Conservation (phyloP, 2,113 vertebrate species). For the Antidorcas marsupialis region DNA sequence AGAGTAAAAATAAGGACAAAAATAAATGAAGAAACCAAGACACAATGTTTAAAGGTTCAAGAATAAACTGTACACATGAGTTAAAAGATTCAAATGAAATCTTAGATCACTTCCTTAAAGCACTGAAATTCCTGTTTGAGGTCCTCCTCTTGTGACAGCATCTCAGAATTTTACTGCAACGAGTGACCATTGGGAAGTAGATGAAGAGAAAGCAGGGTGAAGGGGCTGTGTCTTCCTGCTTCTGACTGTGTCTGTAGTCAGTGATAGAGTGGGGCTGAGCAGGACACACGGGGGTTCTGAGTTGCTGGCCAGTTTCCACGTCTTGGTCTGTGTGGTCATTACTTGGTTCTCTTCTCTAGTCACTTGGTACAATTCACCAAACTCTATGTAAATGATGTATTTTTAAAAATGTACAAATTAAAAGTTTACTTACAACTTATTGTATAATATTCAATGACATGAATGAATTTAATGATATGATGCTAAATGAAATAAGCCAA, state of each 20-base stretch:
- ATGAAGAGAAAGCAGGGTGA: not conserved
- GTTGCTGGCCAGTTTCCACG: not conserved
- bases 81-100: not conserved
- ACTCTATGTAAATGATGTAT: not conserved
- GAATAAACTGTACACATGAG: not conserved
- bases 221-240: not conserved
- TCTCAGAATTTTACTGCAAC: not conserved
- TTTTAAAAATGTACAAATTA: not conserved
- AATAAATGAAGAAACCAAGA: not conserved
- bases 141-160: not conserved
- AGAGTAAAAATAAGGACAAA: slow-evolving; percentile 42
- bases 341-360: not conserved
- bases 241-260: not conserved
- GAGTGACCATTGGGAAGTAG: not conserved
- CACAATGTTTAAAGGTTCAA: slow-evolving; percentile 19
- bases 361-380: not conserved
- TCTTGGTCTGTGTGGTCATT: not conserved
- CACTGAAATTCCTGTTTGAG: not conserved
- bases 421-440: not conserved
- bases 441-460: not conserved
- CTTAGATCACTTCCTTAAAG: slow-evolving; percentile 13
- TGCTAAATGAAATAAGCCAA: not conserved
- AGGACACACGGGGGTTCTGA: not conserved
- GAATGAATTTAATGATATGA: not conserved
- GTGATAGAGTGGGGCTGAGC: not conserved